phyloP scores from a whole-genome alignment of 2,888 invertebrate genomes.

The Phortica okadai region DNA sequence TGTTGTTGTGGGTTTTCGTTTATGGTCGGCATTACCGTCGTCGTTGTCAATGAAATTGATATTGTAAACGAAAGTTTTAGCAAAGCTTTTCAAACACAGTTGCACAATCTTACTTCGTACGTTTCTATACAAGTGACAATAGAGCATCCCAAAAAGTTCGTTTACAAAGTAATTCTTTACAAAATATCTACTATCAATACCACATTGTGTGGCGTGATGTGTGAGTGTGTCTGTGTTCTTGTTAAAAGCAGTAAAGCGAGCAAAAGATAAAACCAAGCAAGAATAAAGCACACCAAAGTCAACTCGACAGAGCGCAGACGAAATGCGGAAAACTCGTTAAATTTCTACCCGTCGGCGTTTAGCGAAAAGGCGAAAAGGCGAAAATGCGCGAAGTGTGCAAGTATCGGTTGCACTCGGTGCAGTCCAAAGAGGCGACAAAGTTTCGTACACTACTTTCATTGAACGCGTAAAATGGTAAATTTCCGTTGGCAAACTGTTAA shows the following conservation, averaged over 20 bases:
- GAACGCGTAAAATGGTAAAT: too few relatives aligned
- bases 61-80: conserved; percentile 14
- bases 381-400: too few relatives aligned
- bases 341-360: too few relatives aligned
- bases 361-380: too few relatives aligned
- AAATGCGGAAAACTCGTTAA: too few relatives aligned
- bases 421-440: too few relatives aligned
- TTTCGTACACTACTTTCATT: too few relatives aligned
- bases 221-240: not conserved
- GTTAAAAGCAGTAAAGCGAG: not conserved
- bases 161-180: not conserved
- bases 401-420: too few relatives aligned
- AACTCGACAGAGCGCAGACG: not conserved
- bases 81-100: not conserved
- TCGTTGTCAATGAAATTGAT: conserved; percentile 26
- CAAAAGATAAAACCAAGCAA: not conserved
- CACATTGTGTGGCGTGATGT: not conserved
- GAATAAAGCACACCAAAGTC: not conserved
- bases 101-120: not conserved
- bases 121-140: not conserved
- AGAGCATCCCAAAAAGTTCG: not conserved
- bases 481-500: too few relatives aligned
- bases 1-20: too few relatives aligned
- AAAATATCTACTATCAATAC: not conserved
- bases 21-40: conserved; percentile 56